Evolutionary conservation across 2,797 vertebrate species (phyloP).

Genomic region (Petrocephalus sullivani): DNA sequence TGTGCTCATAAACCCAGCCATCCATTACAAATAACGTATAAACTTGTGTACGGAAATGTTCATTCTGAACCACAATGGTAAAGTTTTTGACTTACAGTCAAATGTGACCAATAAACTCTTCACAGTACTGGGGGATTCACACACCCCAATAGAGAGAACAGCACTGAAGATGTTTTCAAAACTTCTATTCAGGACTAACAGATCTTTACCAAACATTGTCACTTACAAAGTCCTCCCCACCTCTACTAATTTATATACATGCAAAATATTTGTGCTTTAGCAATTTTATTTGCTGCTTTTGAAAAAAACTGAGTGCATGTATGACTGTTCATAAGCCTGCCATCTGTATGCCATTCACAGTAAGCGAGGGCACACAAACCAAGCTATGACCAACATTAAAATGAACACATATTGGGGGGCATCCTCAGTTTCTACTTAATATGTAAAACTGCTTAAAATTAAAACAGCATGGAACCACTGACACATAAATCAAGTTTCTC

Average conservation of each 20-base stretch:
- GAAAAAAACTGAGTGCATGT: background rate
- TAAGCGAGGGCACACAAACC: background rate
- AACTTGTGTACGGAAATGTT: background rate
- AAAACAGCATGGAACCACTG: background rate
- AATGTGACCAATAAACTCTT: background rate
- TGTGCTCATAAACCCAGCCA: background rate
- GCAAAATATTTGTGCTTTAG: background rate
- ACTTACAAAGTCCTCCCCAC: background rate
- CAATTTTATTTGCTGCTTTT: background rate
- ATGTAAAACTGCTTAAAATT: background rate
- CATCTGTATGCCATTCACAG: background rate
- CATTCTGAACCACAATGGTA: background rate
- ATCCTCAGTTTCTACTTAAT: background rate
- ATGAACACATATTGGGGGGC: no score
- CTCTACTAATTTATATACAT: background rate
- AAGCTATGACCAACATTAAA: background rate
- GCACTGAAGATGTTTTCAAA: background rate
- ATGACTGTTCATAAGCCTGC: background rate
- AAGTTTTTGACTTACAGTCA: background rate
- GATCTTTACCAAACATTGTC: background rate
- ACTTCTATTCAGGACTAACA: no score
- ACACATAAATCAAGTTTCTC: background rate
- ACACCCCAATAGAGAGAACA: background rate
- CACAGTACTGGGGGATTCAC: background rate
- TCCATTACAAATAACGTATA: background rate